A percentile compares a stretch with the other conserved stretches of the same genome.
Evolutionary conservation across 2,888 invertebrate genomes (phyloP).

Genomic region (Lamellibrachia columna): DNA sequence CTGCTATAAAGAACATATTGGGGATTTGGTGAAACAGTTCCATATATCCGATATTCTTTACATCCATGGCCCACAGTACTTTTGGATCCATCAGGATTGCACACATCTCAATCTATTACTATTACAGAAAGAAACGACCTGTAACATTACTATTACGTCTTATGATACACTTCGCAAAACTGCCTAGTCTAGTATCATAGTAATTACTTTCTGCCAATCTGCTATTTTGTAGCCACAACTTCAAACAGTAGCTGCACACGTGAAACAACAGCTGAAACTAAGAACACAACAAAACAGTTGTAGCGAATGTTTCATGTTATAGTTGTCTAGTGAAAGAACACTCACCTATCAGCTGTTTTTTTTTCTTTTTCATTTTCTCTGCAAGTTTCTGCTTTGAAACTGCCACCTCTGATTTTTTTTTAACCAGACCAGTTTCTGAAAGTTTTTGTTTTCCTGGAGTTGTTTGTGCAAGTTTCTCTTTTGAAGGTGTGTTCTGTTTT

Average conservation of each 20-base stretch:
- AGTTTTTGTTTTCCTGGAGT: background rate
- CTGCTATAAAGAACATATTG: too few species aligned
- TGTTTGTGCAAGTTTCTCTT: background rate
- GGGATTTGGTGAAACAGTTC: too few species aligned
- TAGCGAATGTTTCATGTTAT: background rate
- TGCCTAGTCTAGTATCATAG: background rate
- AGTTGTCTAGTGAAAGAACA: background rate
- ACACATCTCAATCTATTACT: too few species aligned
- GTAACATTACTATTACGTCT: background rate
- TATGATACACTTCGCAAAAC: background rate
- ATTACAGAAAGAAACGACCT: too few species aligned
- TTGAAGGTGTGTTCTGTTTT: background rate
- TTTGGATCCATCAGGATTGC: too few species aligned
- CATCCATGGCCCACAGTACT: too few species aligned
- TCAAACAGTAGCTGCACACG: background rate
- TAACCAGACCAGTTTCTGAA: background rate
- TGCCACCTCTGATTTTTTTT: background rate
- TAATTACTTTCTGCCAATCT: background rate
- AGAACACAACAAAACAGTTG: background rate
- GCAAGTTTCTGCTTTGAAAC: background rate
- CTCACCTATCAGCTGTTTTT: background rate
- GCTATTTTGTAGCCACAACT: background rate
- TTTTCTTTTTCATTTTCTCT: background rate
- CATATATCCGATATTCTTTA: too few species aligned
- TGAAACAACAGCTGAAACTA: background rate